Evolutionary conservation across 2,797 vertebrate species (phyloP).

Genomic region (Basileuterus tristriatus): DNA sequence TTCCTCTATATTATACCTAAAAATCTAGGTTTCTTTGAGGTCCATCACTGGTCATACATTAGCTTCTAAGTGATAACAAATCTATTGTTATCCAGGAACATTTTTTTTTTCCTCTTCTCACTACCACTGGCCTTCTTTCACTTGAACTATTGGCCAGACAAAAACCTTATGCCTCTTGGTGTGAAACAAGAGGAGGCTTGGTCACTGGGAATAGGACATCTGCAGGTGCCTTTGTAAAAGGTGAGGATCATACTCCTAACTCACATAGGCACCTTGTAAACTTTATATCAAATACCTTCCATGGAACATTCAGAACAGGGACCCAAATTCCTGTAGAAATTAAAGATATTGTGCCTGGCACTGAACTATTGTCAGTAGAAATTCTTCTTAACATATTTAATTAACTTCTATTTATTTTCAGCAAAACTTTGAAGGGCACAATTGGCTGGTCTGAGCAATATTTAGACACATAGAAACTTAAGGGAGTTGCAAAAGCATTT

Average conservation of each 20-base stretch:
- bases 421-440: neutral
- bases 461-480: neutral
- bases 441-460: neutral
- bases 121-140: neutral
- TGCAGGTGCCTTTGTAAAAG: neutral
- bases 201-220: neutral
- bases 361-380: neutral
- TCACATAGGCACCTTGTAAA: neutral
- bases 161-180: neutral
- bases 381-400: neutral
- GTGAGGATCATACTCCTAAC: neutral
- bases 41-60: neutral
- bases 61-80: neutral
- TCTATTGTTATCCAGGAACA: neutral
- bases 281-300: neutral
- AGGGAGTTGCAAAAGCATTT: neutral
- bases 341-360: neutral
- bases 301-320: neutral
- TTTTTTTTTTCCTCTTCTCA: neutral
- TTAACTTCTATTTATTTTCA: neutral
- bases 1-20: neutral
- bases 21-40: neutral
- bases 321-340: neutral
- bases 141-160: neutral
- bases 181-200: neutral